Evolutionary conservation across 2,797 vertebrate species (phyloP).

Genomic region (Thamnophis elegans): DNA sequence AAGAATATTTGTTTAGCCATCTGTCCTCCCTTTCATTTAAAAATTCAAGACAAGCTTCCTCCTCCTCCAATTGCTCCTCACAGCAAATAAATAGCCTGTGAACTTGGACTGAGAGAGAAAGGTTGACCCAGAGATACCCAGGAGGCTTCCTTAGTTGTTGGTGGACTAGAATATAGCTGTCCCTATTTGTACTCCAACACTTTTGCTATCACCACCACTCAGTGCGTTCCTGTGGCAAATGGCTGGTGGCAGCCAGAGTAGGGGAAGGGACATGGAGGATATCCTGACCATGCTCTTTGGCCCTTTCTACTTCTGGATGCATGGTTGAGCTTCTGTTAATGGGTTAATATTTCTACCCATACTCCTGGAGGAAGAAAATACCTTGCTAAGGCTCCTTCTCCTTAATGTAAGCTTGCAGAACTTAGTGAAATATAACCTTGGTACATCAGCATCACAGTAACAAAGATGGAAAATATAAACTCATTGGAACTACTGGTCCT

Average conservation of each 20-base stretch:
- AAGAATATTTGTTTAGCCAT: neutral
- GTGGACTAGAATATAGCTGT: neutral
- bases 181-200: neutral
- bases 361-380: neutral
- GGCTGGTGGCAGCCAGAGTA: neutral
- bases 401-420: neutral
- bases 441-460: neutral
- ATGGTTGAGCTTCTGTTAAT: neutral
- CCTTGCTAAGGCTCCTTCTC: neutral
- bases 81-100: neutral
- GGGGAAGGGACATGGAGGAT: neutral
- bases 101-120: neutral
- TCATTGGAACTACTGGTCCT: neutral
- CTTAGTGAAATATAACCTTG: neutral
- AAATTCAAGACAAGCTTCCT: neutral
- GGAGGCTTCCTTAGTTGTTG: neutral
- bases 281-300: neutral
- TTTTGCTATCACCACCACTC: neutral
- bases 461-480: neutral
- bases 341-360: neutral
- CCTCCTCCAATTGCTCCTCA: neutral
- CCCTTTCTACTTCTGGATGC: neutral
- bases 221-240: neutral
- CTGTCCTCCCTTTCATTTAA: neutral
- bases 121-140: neutral